phyloP scores from a whole-genome alignment of 2,888 invertebrate species.

The Xestia sexstrigata region DNA sequence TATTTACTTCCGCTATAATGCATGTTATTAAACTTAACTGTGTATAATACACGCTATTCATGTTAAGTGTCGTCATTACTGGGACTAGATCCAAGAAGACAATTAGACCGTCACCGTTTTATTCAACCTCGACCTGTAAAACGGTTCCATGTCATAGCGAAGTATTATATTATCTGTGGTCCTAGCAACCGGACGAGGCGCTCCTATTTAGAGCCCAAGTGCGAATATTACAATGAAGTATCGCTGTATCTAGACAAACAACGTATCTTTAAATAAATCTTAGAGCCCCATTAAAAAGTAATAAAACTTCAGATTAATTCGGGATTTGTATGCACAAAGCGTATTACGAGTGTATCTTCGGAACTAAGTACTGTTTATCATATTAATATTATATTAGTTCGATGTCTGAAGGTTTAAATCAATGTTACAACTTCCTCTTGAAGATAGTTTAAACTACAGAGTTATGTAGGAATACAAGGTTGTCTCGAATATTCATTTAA shows the following conservation, averaged over 20 bases:
- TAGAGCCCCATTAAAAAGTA: constrained; percentile 50
- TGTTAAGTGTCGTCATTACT: constrained; percentile 26
- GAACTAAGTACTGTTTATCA: constrained; percentile 46
- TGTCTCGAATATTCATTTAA: constrained; percentile 39
- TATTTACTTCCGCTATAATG: constrained; percentile 49
- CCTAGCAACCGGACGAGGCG: constrained; percentile 10
- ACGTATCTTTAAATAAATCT: constrained; percentile 35
- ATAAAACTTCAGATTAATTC: constrained; percentile 51
- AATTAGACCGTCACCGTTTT: constrained; percentile 38
- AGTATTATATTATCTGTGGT: too few relatives aligned
- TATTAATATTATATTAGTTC: constrained; percentile 54
- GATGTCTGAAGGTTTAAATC: constrained; percentile 32
- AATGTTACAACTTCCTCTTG: constrained; percentile 52
- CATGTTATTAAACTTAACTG: constrained; percentile 44
- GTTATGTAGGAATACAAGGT: constrained; percentile 58
- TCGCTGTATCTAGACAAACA: constrained; percentile 15
- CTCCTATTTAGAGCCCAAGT: constrained; percentile 9
- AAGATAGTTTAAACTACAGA: constrained; percentile 26
- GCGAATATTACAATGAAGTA: constrained; percentile 12
- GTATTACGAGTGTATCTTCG: constrained; percentile 31
- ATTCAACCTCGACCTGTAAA: constrained; percentile 53
- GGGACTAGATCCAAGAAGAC: constrained; percentile 41
- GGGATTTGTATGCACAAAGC: constrained; percentile 49
- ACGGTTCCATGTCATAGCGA: constrained; percentile 6
- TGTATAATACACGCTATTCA: constrained; percentile 32